Evolutionary conservation across 2,113 vertebrate genomes (phyloP).

Genomic region (Alligator sinensis): DNA sequence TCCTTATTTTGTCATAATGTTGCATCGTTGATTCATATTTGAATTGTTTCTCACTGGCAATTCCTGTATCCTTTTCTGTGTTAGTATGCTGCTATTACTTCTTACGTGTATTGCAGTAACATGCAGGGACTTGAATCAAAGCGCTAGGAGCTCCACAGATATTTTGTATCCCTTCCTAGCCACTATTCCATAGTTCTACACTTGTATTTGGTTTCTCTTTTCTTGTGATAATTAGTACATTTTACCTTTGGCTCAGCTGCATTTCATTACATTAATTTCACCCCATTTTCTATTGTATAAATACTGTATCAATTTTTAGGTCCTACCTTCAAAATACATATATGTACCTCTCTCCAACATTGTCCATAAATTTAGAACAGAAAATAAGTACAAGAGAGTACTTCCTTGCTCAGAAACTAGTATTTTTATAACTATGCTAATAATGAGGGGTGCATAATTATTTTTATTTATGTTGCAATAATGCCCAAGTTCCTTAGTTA

Average conservation of each 20-base stretch:
- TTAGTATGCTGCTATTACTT: background rate
- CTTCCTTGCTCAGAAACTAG: background rate
- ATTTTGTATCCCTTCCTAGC: background rate
- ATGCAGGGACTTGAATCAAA: background rate
- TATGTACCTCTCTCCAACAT: fast-evolving
- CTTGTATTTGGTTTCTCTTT: background rate
- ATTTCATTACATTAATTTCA: background rate
- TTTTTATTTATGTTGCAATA: background rate
- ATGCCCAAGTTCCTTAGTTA: background rate
- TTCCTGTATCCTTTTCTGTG: background rate
- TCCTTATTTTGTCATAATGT: constrained; percentile 57
- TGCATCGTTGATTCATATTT: constrained; percentile 66
- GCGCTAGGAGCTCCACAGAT: background rate
- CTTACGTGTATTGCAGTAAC: background rate
- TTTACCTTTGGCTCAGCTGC: background rate
- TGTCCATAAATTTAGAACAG: background rate
- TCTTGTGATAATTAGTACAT: background rate
- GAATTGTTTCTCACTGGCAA: constrained; percentile 18
- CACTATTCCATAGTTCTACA: background rate
- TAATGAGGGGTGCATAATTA: background rate
- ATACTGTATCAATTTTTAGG: background rate
- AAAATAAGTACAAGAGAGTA: background rate
- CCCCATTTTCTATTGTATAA: background rate
- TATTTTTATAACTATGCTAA: background rate
- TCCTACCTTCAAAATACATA: background rate